Conservation (phyloP, 1,140 invertebrate genomes). For the Drosophila ambigua region DNA sequence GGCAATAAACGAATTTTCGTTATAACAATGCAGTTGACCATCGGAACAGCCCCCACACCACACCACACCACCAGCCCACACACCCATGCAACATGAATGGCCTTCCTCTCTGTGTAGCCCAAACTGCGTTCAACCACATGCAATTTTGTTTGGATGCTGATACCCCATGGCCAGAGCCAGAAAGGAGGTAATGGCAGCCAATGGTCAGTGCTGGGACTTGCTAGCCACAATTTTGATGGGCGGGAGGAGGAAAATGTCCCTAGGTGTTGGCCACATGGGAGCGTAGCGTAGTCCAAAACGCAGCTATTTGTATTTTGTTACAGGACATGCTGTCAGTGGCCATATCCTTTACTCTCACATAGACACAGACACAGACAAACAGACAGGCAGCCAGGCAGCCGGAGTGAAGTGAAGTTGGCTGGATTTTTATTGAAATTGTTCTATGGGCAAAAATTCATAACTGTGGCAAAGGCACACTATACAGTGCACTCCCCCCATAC, state of each 20-base stretch:
- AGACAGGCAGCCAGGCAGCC: too few relatives aligned
- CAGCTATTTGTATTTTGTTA: conserved; percentile 71
- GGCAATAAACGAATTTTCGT: conserved; percentile 71
- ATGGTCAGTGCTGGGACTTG: conserved; percentile 1
- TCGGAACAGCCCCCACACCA: too few relatives aligned
- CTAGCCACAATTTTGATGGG: too few relatives aligned
- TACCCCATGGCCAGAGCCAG: conserved; percentile 17
- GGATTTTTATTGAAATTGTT: conserved; percentile 64
- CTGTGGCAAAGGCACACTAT: conserved; percentile 23
- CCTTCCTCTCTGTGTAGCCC: conserved; percentile 8
- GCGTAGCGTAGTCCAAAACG: conserved; percentile 11
- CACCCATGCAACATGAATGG: background rate
- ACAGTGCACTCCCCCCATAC: background rate
- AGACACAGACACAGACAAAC: background rate
- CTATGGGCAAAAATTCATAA: conserved; percentile 63
- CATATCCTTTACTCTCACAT: conserved; percentile 43
- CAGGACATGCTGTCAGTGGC: conserved; percentile 64
- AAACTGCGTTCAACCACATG: conserved; percentile 64
- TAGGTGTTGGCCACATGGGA: conserved; percentile 58
- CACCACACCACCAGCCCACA: background rate
- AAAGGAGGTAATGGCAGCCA: background rate
- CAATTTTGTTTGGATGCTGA: conserved; percentile 52
- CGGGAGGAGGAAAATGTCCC: conserved; percentile 10
- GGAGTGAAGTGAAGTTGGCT: background rate
- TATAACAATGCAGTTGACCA: conserved; percentile 49